Percentiles rank a stretch among this genome's conserved stretches.
These are phyloP conservation scores for Drosophila trichaetosa DNA, from an alignment of 2,888 invertebrate species.

Conservation along the genomic window DNA sequence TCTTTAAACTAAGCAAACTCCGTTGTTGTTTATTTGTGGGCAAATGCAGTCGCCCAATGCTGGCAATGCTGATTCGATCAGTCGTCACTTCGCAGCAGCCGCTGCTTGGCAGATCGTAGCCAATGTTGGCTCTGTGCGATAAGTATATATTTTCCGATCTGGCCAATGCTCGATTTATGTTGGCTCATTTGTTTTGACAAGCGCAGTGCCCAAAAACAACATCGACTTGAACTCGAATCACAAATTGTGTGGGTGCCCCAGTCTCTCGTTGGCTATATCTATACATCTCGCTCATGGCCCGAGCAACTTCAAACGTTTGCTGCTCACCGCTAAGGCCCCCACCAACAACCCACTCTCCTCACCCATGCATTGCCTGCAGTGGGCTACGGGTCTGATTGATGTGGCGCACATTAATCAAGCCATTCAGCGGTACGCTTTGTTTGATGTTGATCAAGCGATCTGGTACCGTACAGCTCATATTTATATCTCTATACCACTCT, in stretches of 20 bases:
- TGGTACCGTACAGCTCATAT: slow-evolving; percentile 41
- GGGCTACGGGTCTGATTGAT: slow-evolving; percentile 66
- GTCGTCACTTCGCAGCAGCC: slow-evolving; percentile 65
- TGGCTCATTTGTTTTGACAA: slow-evolving; percentile 75
- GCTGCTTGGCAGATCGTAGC: slow-evolving; percentile 21
- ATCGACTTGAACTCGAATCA: slow-evolving; percentile 24
- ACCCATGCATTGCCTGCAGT: slow-evolving; percentile 3
- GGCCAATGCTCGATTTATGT: slow-evolving; percentile 69
- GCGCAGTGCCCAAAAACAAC: slow-evolving; percentile 43
- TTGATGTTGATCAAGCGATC: slow-evolving; percentile 75
- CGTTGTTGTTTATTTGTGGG: slow-evolving; percentile 51
- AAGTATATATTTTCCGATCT: slow-evolving; percentile 33
- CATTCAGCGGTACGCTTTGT: slow-evolving; percentile 70
- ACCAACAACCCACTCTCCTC: not conserved
- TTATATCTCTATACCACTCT: slow-evolving; percentile 28
- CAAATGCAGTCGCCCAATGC: slow-evolving; percentile 38
- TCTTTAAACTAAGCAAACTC: slow-evolving; percentile 73
- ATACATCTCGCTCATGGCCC: slow-evolving; percentile 7
- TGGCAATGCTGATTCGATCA: slow-evolving; percentile 71
- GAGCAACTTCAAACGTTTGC: slow-evolving; percentile 48
- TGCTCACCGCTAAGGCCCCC: slow-evolving; percentile 42
- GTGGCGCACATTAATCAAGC: slow-evolving; percentile 79
- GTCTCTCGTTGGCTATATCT: slow-evolving; percentile 20
- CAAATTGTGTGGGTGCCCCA: slow-evolving; percentile 54
- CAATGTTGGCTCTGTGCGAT: slow-evolving; percentile 17